A percentile compares a stretch with the other conserved stretches of the same genome.
These are phyloP conservation scores for Netelia virgata DNA, from an alignment of 2,888 invertebrate genomes.

Conservation along the genomic window DNA sequence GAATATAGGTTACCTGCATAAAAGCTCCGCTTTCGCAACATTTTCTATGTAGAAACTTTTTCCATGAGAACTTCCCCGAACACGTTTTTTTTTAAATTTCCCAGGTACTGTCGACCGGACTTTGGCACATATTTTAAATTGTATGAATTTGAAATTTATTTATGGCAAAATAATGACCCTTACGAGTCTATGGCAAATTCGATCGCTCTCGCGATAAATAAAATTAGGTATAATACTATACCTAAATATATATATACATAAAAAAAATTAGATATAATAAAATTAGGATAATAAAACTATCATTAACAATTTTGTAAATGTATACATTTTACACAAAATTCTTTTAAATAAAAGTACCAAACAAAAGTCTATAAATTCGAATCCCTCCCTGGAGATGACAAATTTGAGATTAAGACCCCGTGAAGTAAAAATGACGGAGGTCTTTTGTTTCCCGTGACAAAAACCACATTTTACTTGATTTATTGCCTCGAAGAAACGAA, in stretches of 20 bases:
- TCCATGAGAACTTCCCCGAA: not conserved
- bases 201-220: too few relatives aligned
- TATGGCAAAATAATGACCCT: too few relatives aligned
- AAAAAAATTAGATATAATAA: too few relatives aligned
- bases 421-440: slow-evolving; percentile 9
- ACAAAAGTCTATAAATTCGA: not conserved
- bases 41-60: not conserved
- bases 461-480: slow-evolving; percentile 29
- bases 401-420: slow-evolving; percentile 30
- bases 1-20: slow-evolving; percentile 26
- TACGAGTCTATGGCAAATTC: too few relatives aligned
- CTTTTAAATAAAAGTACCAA: not conserved
- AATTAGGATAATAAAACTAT: too few relatives aligned
- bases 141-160: too few relatives aligned
- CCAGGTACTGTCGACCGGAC: too few relatives aligned
- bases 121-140: too few relatives aligned
- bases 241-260: too few relatives aligned
- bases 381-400: slow-evolving; percentile 2
- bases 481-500: slow-evolving; percentile 14
- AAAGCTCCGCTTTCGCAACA: slow-evolving; percentile 24
- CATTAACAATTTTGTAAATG: too few relatives aligned
- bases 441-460: slow-evolving; percentile 1
- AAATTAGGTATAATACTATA: too few relatives aligned
- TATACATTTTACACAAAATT: not conserved
- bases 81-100: not conserved